Evolutionary conservation across 2,888 invertebrate species (phyloP), one percentile per base, ranked within the genome.

Genomic region (Cryptus viduatorius): DNA sequence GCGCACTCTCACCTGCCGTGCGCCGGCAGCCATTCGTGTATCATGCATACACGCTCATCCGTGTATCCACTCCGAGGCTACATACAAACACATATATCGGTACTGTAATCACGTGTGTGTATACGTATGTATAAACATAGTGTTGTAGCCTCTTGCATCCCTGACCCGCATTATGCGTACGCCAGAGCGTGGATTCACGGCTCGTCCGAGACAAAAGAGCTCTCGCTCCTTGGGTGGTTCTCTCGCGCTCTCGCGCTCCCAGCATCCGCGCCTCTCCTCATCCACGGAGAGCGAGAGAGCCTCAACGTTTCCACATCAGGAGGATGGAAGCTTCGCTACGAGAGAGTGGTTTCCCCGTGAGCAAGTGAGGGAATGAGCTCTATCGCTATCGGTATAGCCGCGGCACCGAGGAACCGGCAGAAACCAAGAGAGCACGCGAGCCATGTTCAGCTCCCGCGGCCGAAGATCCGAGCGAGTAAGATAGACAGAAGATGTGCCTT

Each of bases 151-250:
- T 68, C 78, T 75, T 48, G 83, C 67, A 81, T 79, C 86, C 85
- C 84, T 86, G 87, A 87, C 87, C 86, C 84, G 86, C 85, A 87
- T 87, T 82, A 86, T 84, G 86, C 86, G 82, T 84, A 76, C 69
- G 72, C 80, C 68, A 79, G 48, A 48, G 90, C 89, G 88, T 89
- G 90, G 90, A 90, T 92, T 91, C 89, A 89, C 92, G 89, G 90
- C 89, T 91, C 59, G 37, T 16, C 79, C 79, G 89, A 90, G 90
- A 93, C 92, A 92, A 93, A 92, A 92, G 91, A 89, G 87, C 89
- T 76, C 83, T 76, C 72, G 79, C 86, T 86, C 85, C 87, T 84
- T 86, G 86, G 86, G 87, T 89, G 86, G 86, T 82, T 86, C 82
- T 86, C 85, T 80, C 85, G 79, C 81, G 76, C 84, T 79, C 84